Evolutionary conservation across 2,113 vertebrate genomes (phyloP).

Genomic region (Coptodon rendalli): DNA sequence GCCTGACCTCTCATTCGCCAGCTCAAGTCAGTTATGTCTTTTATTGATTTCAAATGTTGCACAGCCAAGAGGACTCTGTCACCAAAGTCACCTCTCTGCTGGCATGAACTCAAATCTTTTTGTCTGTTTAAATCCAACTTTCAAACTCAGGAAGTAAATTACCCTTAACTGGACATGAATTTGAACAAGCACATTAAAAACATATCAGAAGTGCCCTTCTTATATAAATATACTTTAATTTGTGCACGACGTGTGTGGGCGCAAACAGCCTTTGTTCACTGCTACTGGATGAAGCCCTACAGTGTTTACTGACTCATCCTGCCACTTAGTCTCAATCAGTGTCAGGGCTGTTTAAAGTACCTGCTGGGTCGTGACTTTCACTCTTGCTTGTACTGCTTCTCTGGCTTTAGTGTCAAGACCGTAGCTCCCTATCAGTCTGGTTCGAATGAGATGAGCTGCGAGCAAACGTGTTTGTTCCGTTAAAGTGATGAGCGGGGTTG

Average conservation of each 20-base stretch:
- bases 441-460: background rate
- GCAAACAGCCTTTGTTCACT: background rate
- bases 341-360: background rate
- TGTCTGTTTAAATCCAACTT: background rate
- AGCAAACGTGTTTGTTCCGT: background rate
- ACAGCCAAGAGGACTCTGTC: background rate
- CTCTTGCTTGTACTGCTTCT: background rate
- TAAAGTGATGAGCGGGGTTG: background rate
- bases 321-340: background rate
- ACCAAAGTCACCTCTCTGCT: background rate
- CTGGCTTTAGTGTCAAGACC: background rate
- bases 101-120: background rate
- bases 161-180: background rate
- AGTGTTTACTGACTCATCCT: background rate
- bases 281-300: background rate
- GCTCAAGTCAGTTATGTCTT: background rate
- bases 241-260: background rate
- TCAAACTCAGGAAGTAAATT: background rate
- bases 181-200: background rate
- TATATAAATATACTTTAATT: background rate
- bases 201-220: background rate
- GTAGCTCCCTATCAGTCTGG: background rate
- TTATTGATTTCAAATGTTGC: background rate
- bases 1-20: background rate
- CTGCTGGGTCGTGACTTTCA: background rate